A percentile compares a stretch with the other conserved stretches of the same genome.
These are phyloP conservation scores for Microchirus variegatus DNA, from an alignment of 2,797 vertebrate species.

Conservation along the genomic window DNA sequence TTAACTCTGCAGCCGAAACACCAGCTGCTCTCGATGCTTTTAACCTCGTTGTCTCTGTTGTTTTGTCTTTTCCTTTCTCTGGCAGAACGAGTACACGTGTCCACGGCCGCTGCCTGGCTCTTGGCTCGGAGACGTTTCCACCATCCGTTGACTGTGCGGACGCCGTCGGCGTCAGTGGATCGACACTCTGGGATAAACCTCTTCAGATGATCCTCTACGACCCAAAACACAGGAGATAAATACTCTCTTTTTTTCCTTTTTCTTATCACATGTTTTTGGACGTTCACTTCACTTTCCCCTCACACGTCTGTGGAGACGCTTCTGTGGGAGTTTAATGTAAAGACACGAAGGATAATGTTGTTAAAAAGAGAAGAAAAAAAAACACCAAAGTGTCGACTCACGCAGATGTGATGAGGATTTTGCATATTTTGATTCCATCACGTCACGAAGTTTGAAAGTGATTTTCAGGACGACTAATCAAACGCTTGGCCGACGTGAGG, in stretches of 20 bases:
- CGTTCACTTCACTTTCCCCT: constrained; percentile 37
- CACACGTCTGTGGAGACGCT: constrained; percentile 24
- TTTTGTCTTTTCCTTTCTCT: constrained; percentile 16
- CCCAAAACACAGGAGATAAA: constrained; percentile 30
- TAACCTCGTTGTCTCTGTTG: constrained; percentile 35
- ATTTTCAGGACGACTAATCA: constrained; percentile 39
- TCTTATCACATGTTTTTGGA: constrained; percentile 41
- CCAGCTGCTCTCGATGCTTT: constrained; percentile 48
- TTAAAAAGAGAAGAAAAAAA: constrained; percentile 17
- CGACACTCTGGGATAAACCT: constrained; percentile 36
- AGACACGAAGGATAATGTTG: constrained; percentile 35
- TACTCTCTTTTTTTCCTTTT: constrained; percentile 35
- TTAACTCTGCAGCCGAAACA: constrained; percentile 61
- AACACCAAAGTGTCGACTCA: constrained; percentile 35
- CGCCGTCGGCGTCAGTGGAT: neutral
- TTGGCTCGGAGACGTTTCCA: constrained; percentile 82
- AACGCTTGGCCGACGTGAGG: constrained; percentile 42
- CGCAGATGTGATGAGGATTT: constrained; percentile 47
- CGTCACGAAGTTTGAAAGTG: constrained; percentile 28
- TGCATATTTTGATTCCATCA: constrained; percentile 46
- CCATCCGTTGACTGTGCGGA: constrained; percentile 75
- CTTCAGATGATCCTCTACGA: constrained; percentile 22
- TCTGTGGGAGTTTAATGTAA: constrained; percentile 21
- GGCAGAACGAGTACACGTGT: constrained; percentile 83
- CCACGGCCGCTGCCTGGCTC: constrained; percentile 82